phyloP scores from a whole-genome alignment of 2,113 vertebrate genomes.

The Aspiorhynchus laticeps region DNA sequence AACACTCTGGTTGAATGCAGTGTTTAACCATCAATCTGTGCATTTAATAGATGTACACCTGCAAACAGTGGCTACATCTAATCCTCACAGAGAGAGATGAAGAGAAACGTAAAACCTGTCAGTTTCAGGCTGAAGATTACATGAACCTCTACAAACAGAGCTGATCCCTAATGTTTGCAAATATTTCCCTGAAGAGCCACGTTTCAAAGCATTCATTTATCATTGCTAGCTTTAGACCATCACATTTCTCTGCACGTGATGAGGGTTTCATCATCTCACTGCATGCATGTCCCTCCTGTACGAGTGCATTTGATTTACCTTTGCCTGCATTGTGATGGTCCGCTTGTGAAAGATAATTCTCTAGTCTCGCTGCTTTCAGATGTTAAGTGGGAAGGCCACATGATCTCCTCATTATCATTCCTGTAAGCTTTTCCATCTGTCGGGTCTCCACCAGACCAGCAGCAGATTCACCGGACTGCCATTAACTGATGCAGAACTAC shows the following conservation, averaged over 20 bases:
- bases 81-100: neutral
- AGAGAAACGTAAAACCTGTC: neutral
- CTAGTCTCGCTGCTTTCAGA: constrained; percentile 33
- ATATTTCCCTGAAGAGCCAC: constrained; percentile 6
- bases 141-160: neutral
- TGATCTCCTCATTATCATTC: constrained; percentile 48
- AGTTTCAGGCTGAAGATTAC: neutral
- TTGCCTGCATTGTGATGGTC: constrained; percentile 71
- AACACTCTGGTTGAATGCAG: neutral
- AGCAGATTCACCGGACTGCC: neutral
- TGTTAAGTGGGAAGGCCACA: constrained; percentile 41
- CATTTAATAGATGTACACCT: neutral
- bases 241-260: constrained; percentile 36
- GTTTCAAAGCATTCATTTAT: constrained; percentile 34
- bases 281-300: neutral
- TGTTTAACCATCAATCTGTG: neutral
- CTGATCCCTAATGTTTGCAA: constrained; percentile 21
- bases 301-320: neutral
- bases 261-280: constrained; percentile 10
- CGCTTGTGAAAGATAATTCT: constrained; percentile 63
- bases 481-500: neutral
- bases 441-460: neutral
- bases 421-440: constrained; percentile 51
- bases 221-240: constrained; percentile 62
- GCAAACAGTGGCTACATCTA: neutral